These are phyloP conservation scores for Saxidomus purpurata DNA, from an alignment of 1,140 invertebrate genomes.

Conservation along the genomic window DNA sequence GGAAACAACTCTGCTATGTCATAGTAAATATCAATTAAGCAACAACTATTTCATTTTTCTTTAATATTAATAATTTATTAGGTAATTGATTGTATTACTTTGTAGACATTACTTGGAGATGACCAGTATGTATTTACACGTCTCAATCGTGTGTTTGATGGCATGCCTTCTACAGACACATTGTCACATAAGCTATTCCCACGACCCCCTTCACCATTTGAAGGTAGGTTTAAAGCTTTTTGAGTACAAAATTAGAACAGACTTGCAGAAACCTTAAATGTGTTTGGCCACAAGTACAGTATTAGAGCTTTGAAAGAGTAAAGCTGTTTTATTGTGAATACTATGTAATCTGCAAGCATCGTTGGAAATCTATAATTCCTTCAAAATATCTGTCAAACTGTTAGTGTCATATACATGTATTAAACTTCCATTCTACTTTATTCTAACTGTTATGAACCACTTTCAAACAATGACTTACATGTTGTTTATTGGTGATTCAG, in stretches of 20 bases:
- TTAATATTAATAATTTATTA: no score
- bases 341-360: no score
- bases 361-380: no score
- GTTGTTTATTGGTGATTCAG: no score
- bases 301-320: neutral
- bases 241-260: no score
- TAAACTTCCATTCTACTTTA: no score
- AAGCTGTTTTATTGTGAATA: neutral
- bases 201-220: constrained; percentile 83
- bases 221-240: constrained; percentile 76
- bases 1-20: neutral
- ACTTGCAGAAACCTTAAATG: neutral
- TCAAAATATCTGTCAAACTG: no score
- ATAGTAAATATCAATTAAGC: no score
- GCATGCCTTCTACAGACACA: constrained; percentile 82
- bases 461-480: no score
- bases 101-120: constrained; percentile 85
- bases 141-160: constrained; percentile 85
- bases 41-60: no score
- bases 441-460: no score
- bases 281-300: neutral
- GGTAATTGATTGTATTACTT: constrained; percentile 9
- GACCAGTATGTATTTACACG: constrained; percentile 86
- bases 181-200: constrained; percentile 84
- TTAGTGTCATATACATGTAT: no score